Base-by-base conservation (phyloP, 2,113 vertebrate genomes). In the Gadus macrocephalus region DNA sequence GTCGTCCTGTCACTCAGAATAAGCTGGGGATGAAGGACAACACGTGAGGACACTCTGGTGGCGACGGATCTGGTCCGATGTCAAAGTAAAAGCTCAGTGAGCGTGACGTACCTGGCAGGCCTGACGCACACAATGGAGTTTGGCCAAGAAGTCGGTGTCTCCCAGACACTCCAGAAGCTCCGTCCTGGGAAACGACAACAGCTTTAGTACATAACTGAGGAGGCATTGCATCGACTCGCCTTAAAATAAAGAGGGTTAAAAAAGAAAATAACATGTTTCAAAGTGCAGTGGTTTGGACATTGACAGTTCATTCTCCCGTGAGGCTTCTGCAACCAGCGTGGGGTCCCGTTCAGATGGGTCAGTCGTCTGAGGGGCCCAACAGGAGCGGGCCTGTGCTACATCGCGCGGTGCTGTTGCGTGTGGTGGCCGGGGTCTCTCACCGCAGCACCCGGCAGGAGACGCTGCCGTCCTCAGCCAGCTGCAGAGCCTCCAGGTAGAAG, bases 81-180 rank as follows among this genome's bases (percentile, higher is more conserved):
- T 58, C 55, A 58, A n/a, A 58, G 2, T n/a, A 49, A 49, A 49
- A 17, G 55, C 55, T 16, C 14, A 14, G 15, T 2, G 15, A 15
- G 27, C 17, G 2, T 15, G 25, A 59, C 16, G 73, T 92, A 98
- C 97, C 96, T 98, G 94, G 83, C 95, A 97, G 15, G 94, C 96
- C 83, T 97, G 95, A 20, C 96, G 93, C 76, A 99, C 91, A 68
- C 97, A 99, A 61, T 99, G 96, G 71, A 99, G 87, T 83, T 99
- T 99, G 38, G 97, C 96, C 77, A 98, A 91, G 82, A 98, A 99
- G 68, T 99, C 96, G 1, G 91, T 89, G 88, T 99, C 96, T 53
- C 95, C 94, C 0, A 94, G 86, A 81, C 97, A 99, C 71, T 96
- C 96, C 79, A 99, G 89, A 90, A 95, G 89, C 85, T 98, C 97